Base-by-base conservation (phyloP, 2,113 vertebrate species). In the Carassius auratus region DNA sequence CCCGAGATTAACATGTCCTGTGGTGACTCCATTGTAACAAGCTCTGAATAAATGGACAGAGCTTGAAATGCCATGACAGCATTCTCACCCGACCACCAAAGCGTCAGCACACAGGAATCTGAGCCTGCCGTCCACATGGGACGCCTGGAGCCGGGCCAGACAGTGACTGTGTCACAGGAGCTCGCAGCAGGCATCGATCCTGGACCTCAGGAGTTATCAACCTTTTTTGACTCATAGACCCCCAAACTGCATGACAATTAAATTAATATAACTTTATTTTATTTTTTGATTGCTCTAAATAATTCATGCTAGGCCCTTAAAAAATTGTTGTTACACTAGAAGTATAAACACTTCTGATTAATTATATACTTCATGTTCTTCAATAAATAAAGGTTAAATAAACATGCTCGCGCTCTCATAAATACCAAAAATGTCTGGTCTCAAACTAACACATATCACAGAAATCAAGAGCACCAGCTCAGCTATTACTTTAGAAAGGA, bases 101-200 rank as follows among this genome's bases (percentile, higher is more conserved):
- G 73, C 76, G 74, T 89, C 83, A 89, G 79, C 83, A 76, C 83
- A 76, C 83, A 80, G 74, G 86, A 87, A 89, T 87, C 50, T 17
- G 85, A 69, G 78, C 79, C 88, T 87, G 73, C 7, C 4, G 38
- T 52, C 78, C 86, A 86, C 86, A 88, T 86, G 87, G 82, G 30
- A 55, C 1, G 23, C 26, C 57, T 81, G 85, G 85, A 80, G 33
- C 9, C 36, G 0, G 21, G 82, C 77, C 87, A 50, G 81, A 80
- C 6, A 26, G 83, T 78, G 83, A 84, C 85, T 66, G 74, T n/a
- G 57, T 76, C 52, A 85, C 71, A 61, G 50, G 38, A 85, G 66
- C 76, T 73, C 57, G 36, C 59, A 48, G 83, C 76, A 71, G 75
- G 62, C 48, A 36, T 80, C 36, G n/a, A 66, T 77, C n/a, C 76